Evolutionary conservation across 1,140 invertebrate species (phyloP).

Genomic region (Saccostrea cuccullata): DNA sequence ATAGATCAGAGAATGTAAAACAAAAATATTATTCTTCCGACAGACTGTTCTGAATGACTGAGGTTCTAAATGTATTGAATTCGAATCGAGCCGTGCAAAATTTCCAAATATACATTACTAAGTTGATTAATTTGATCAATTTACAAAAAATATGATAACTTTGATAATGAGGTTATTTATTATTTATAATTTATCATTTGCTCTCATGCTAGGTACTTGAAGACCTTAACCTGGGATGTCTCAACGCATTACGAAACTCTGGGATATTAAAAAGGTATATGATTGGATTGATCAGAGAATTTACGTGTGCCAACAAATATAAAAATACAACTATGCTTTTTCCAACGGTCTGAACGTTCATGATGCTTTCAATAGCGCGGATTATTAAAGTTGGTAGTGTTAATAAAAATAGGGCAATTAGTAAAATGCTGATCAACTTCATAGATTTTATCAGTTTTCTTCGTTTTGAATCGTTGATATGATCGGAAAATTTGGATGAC

Average conservation of each 20-base stretch:
- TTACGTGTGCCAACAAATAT: background rate
- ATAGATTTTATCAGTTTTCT: background rate
- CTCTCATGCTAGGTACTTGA: no score
- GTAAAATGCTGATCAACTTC: background rate
- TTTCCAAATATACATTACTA: no score
- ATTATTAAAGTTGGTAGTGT: background rate
- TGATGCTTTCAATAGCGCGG: background rate
- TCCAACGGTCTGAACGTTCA: background rate
- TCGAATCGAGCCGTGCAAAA: no score
- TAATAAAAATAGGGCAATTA: background rate
- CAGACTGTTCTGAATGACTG: no score
- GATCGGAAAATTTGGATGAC: background rate
- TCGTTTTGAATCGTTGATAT: background rate
- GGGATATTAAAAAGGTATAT: background rate
- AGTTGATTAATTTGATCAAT: no score
- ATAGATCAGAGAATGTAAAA: no score
- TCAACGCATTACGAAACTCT: background rate
- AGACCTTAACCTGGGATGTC: background rate
- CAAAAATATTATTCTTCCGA: no score
- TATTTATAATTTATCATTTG: no score
- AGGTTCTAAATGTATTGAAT: no score
- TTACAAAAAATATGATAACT: no score
- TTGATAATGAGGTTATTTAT: no score
- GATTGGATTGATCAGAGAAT: background rate
- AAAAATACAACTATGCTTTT: background rate